Evolutionary conservation across 2,113 vertebrate genomes (phyloP).

Genomic region (Prolemur simus): DNA sequence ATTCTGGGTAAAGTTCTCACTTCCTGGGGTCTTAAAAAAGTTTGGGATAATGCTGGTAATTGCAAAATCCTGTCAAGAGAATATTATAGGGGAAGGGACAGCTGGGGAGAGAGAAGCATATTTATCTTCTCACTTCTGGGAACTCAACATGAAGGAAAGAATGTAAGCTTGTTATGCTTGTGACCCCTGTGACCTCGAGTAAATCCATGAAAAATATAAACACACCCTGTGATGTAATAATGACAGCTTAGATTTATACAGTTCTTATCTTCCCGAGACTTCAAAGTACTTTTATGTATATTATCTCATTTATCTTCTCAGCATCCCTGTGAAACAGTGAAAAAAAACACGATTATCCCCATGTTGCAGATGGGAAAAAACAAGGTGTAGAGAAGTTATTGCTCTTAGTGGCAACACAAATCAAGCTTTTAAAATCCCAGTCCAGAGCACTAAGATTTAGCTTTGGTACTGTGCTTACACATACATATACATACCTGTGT

Average conservation of each 20-base stretch:
- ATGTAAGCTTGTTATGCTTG: background rate
- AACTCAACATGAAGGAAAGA: constrained; percentile 21
- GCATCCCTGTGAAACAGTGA: constrained; percentile 45
- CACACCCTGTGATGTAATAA: constrained; percentile 11
- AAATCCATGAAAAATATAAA: constrained; percentile 47
- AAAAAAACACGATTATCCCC: constrained; percentile 57
- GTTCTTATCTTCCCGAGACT: constrained; percentile 47
- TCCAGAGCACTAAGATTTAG: background rate
- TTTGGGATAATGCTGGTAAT: background rate
- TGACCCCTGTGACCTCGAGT: background rate
- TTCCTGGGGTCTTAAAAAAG: background rate
- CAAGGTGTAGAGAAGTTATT: background rate
- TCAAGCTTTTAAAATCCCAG: background rate
- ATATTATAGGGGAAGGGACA: background rate
- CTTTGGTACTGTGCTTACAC: background rate
- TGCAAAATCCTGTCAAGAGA: background rate
- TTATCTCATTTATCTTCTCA: constrained; percentile 60
- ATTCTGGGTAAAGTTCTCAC: background rate
- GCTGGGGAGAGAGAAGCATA: background rate
- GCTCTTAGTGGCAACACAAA: background rate
- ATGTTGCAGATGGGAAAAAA: constrained; percentile 13
- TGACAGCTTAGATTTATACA: constrained; percentile 9
- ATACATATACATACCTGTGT: background rate
- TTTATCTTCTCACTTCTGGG: constrained; percentile 40
- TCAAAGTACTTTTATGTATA: constrained; percentile 64